Percentiles rank a stretch among this genome's conserved stretches.
Conservation (phyloP, 2,113 vertebrate species). For the Trogon melanurus region DNA sequence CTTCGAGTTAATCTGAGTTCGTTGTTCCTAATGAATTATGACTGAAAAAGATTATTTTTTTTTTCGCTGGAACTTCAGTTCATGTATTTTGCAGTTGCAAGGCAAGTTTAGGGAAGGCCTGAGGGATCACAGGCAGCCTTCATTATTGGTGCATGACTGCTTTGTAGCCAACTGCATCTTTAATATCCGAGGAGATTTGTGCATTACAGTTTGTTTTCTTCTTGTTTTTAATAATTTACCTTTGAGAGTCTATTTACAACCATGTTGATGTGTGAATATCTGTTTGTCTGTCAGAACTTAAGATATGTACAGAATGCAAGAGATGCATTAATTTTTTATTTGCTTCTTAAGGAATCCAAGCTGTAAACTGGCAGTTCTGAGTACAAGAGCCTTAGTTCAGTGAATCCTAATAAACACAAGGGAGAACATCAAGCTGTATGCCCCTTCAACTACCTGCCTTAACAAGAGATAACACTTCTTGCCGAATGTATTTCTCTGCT, state of each 20-base stretch:
- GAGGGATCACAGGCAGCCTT: slow-evolving; percentile 63
- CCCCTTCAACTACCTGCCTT: neutral
- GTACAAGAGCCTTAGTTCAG: slow-evolving; percentile 31
- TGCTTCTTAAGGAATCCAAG: slow-evolving; percentile 54
- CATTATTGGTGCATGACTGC: slow-evolving; percentile 62
- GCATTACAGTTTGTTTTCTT: slow-evolving; percentile 61
- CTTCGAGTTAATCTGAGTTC: slow-evolving; percentile 60
- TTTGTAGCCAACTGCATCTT: slow-evolving; percentile 72
- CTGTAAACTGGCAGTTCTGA: slow-evolving; percentile 45
- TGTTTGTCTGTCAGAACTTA: slow-evolving; percentile 71
- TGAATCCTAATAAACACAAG: slow-evolving; percentile 45
- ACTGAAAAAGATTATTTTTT: neutral
- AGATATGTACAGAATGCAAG: slow-evolving; percentile 60
- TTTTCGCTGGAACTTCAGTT: slow-evolving; percentile 25
- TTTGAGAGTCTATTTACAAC: slow-evolving; percentile 66
- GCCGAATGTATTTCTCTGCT: neutral
- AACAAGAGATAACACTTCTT: slow-evolving; percentile 27
- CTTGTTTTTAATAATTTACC: slow-evolving; percentile 78
- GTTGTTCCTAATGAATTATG: slow-evolving; percentile 23
- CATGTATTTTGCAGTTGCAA: slow-evolving; percentile 64
- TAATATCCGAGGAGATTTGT: slow-evolving; percentile 70
- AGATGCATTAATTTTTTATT: slow-evolving; percentile 71
- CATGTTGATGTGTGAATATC: slow-evolving; percentile 52
- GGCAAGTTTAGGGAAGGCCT: slow-evolving; percentile 64
- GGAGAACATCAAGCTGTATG: neutral